Conservation (phyloP, 2,888 invertebrate genomes). For the Brenthis ino region DNA sequence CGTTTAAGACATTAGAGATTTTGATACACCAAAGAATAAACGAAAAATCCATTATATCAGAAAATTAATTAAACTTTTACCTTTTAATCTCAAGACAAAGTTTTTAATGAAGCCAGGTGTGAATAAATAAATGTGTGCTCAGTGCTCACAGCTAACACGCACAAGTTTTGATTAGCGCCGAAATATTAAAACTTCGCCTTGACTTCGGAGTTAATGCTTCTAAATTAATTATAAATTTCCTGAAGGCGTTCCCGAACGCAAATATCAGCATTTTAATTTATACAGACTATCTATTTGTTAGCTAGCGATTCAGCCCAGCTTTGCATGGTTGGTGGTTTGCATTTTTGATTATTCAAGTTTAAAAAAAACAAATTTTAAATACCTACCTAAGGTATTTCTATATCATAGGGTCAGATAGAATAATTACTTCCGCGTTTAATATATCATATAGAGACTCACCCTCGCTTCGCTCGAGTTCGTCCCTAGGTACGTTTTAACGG, state of each 20-base stretch:
- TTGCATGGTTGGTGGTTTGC: too few relatives aligned
- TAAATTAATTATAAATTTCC: slow-evolving; percentile 20
- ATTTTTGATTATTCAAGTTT: too few relatives aligned
- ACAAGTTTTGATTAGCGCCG: slow-evolving; percentile 29
- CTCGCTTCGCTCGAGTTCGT: too few relatives aligned
- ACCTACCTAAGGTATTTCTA: too few relatives aligned
- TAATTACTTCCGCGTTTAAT: too few relatives aligned
- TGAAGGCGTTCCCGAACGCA: slow-evolving; percentile 2
- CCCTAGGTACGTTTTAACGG: too few relatives aligned
- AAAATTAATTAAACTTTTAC: slow-evolving; percentile 27
- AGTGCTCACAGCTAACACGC: slow-evolving; percentile 11
- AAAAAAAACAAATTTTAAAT: too few relatives aligned
- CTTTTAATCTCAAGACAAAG: slow-evolving; percentile 16
- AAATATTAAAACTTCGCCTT: slow-evolving; percentile 19
- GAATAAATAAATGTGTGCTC: slow-evolving; percentile 9
- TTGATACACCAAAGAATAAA: not conserved
- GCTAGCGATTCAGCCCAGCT: too few relatives aligned
- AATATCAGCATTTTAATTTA: slow-evolving; percentile 2
- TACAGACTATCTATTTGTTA: not conserved
- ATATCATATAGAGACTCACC: too few relatives aligned
- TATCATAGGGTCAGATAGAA: too few relatives aligned
- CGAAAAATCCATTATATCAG: not conserved
- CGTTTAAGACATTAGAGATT: not conserved
- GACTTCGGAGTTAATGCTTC: not conserved
- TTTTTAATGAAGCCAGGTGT: slow-evolving; percentile 16